Base-by-base conservation (phyloP, 2,888 invertebrate species). In the Gymnocheta viridis region DNA sequence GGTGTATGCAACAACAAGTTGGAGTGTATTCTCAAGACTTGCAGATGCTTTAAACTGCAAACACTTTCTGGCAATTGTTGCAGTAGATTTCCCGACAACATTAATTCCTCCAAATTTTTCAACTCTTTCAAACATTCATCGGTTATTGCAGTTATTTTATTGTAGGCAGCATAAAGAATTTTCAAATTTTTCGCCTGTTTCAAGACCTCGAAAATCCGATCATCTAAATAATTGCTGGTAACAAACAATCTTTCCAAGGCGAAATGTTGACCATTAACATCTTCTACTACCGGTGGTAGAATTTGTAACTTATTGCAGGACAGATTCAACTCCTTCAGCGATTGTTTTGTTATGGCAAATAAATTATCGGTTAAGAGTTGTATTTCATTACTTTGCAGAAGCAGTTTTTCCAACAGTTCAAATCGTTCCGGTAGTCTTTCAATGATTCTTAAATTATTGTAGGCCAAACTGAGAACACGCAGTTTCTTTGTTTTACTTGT, bases 71-170 rank as follows among this genome's bases (percentile, higher is more conserved):
- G 97, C 73, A 97, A 93, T 88, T 94, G 94, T 41, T 95, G 93
- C 70, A 97, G 93, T 88, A 95, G 94, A 89, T 97, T 97, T 38
- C 97, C 97, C 1, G 97, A 97, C 60, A 97, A 89, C 1, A 97
- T 95, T 38, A 97, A 91, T 89, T 97, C 97, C 92, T 97, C 96
- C 85, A 97, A 93, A 86, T 96, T 95, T 1, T 94, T 93, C 96
- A 97, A 96, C 88, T 94, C 95, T 66, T 94, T 93, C 29, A 96
- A 93, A 88, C 96, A 96, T 85, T 94, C 94, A 87, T 96, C 96
- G 0, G 96, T 95, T 85, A 97, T 92, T 29, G 93, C 93, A 1
- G 95, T 95, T 44, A 97, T 92, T 85, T 95, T 95, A 88, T 97
- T 97, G 88, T 96, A 96, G 2, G 96, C 96, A 14, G 96, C 93